These are phyloP conservation scores for Sminthurinus signatus DNA, from an alignment of 1,140 invertebrate species.

Conservation along the genomic window DNA sequence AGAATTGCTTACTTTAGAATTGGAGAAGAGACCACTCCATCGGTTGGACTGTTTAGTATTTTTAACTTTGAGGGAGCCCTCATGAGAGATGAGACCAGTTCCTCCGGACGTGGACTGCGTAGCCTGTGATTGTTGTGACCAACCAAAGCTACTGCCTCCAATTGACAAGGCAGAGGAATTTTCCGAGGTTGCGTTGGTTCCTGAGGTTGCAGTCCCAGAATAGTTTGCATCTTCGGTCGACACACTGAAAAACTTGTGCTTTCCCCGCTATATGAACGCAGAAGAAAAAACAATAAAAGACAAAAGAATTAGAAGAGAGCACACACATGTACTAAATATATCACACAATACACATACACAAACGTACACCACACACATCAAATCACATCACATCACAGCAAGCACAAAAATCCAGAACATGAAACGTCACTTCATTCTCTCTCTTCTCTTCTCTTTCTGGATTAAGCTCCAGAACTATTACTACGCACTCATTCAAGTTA, in stretches of 20 bases:
- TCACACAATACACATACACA: no score
- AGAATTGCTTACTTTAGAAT: slow-evolving; percentile 49
- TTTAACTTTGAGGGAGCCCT: slow-evolving; percentile 48
- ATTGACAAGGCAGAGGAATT: slow-evolving; percentile 14
- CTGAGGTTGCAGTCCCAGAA: slow-evolving; percentile 13
- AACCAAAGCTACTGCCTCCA: slow-evolving; percentile 13
- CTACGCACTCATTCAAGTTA: no score
- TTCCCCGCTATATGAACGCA: slow-evolving; percentile 41
- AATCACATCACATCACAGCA: no score
- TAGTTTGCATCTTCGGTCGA: slow-evolving; percentile 55
- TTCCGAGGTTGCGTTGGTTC: background rate
- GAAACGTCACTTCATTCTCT: no score
- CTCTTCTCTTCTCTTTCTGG: no score
- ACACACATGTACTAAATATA: no score
- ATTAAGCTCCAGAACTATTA: no score
- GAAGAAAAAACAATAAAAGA: no score
- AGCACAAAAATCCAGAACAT: no score
- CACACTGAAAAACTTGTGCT: slow-evolving; percentile 55
- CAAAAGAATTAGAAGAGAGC: no score
- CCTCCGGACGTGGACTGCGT: slow-evolving; percentile 1
- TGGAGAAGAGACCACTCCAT: slow-evolving; percentile 60
- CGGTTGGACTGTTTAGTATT: slow-evolving; percentile 53
- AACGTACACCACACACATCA: no score
- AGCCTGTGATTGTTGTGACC: slow-evolving; percentile 12
- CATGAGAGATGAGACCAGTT: slow-evolving; percentile 43